These are phyloP conservation scores for Brachionus rotundiformis DNA, from an alignment of 1,140 invertebrate genomes.

Conservation along the genomic window DNA sequence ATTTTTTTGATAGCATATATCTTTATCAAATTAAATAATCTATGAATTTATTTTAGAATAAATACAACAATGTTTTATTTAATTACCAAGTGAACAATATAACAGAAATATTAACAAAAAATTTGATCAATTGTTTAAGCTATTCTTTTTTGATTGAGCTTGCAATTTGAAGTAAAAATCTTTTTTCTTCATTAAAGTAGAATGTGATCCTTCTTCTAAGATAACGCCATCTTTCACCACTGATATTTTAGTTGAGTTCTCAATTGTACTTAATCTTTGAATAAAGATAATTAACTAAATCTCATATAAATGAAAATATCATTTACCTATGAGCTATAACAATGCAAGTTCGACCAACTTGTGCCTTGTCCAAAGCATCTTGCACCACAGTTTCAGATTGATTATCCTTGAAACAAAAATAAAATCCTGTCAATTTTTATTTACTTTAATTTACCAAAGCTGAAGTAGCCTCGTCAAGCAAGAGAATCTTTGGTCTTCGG, in stretches of 20 bases:
- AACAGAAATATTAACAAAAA: no score
- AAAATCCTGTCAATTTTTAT: neutral
- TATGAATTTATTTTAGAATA: neutral
- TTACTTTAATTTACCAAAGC: constrained; percentile 69
- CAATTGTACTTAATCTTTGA: constrained; percentile 30
- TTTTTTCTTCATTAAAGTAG: constrained; percentile 28
- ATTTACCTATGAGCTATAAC: constrained; percentile 64
- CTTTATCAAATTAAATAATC: no score
- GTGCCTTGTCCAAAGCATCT: constrained; percentile 61
- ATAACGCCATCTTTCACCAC: constrained; percentile 34
- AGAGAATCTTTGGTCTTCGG: constrained; percentile 73
- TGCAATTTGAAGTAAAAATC: constrained; percentile 40
- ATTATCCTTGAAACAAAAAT: constrained; percentile 67
- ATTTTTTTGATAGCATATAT: no score
- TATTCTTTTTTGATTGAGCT: neutral
- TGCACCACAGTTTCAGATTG: constrained; percentile 74
- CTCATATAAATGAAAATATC: neutral
- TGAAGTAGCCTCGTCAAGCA: constrained; percentile 85
- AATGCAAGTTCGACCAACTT: constrained; percentile 64
- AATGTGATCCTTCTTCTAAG: constrained; percentile 22
- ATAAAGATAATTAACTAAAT: neutral
- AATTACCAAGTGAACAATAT: no score
- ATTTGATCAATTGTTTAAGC: neutral
- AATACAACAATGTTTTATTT: neutral
- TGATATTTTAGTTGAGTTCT: constrained; percentile 43